A percentile compares a stretch with the other conserved stretches of the same genome.
Evolutionary conservation across 2,888 invertebrate species (phyloP).

Genomic region (Erebia palarica): DNA sequence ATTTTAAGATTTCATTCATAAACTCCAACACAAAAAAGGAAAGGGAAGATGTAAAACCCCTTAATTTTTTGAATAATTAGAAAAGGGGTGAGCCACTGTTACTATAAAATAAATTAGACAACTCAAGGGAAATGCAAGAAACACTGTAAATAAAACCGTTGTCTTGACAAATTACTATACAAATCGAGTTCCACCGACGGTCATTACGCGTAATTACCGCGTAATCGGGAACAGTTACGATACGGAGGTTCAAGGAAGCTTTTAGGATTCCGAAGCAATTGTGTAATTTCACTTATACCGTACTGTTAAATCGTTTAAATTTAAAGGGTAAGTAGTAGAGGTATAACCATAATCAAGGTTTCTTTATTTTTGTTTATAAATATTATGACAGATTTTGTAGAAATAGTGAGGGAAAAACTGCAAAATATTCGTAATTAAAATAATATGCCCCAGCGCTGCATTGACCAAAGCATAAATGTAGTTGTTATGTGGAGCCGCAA

Average conservation of each 20-base stretch:
- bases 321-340: slow-evolving; percentile 4
- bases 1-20: slow-evolving; percentile 9
- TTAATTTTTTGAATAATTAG: not conserved
- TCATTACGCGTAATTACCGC: slow-evolving; percentile 36
- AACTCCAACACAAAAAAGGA: not conserved
- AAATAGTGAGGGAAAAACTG: not conserved
- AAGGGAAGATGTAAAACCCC: too few relatives aligned
- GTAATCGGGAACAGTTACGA: slow-evolving; percentile 29
- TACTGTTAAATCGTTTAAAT: slow-evolving; percentile 19
- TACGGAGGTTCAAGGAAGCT: slow-evolving; percentile 28
- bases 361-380: not conserved
- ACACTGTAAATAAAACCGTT: slow-evolving; percentile 27
- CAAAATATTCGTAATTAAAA: too few relatives aligned
- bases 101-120: too few relatives aligned
- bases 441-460: too few relatives aligned
- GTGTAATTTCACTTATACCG: slow-evolving; percentile 28
- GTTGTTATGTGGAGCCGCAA: not conserved
- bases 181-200: slow-evolving; percentile 25
- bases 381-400: not conserved
- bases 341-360: not conserved
- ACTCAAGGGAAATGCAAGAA: slow-evolving; percentile 1
- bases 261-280: slow-evolving; percentile 23
- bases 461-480: not conserved
- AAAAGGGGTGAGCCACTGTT: too few relatives aligned
- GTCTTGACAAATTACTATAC: slow-evolving; percentile 30